Evolutionary conservation across 2,797 vertebrate genomes (phyloP), one percentile per base, ranked within the genome.

Genomic region (Rhinatrema bivittatum): DNA sequence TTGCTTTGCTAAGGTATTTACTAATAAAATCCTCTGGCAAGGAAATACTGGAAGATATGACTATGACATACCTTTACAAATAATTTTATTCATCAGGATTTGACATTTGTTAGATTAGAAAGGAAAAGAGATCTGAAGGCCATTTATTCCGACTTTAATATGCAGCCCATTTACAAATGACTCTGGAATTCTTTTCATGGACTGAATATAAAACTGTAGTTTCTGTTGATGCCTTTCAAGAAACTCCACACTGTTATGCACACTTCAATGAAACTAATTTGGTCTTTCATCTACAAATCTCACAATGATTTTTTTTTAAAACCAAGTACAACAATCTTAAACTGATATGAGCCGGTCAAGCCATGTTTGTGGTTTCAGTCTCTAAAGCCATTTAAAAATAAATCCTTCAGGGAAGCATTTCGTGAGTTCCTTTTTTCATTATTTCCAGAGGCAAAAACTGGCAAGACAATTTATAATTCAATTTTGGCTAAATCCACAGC

Each of bases 401-500:
- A 82, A 83, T 76, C 73, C 72, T 78, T 81, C 75, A 80, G 49
- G 30, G 65, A 67, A 78, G 72, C 74, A 72, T 78, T 83, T 74
- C 67, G 84, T 68, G 75, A 78, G 61, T 55, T 76, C 57, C 68
- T 71, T 72, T 70, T 74, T 82, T 85, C 73, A 88, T 85, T 87
- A 81, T 87, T 88, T 86, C 79, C 81, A 82, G 79, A 82, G 82
- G 82, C 81, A 81, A 81, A 77, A 75, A 66, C 71, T 88, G 83
- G 81, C 88, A 90, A 75, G 79, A 81, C 84, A 87, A 94, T 90
- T 93, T 87, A 85, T 76, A 81, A 79, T 87, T 85, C 78, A 85
- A 84, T 88, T 90, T 93, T 91, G 91, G 88, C 86, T 88, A 88
- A 86, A 85, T 86, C 85, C 87, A 72, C 86, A 72, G 78, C 83